A percentile compares a stretch with the other conserved stretches of the same genome.
Conservation (phyloP, 2,888 invertebrate species). For the Idaea aversata region DNA sequence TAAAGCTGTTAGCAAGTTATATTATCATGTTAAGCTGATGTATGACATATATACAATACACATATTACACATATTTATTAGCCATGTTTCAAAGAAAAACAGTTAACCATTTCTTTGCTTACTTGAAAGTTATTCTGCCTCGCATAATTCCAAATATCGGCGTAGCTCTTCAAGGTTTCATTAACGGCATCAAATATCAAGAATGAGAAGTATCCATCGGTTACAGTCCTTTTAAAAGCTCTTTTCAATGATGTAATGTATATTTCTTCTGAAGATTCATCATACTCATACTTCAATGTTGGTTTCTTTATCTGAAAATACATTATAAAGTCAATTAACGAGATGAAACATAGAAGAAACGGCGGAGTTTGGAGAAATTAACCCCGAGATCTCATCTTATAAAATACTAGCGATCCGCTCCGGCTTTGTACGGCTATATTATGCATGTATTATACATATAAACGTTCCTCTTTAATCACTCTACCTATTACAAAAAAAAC, state of each 20-base stretch:
- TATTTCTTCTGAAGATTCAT: slow-evolving; percentile 88
- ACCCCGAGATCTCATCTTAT: too few species aligned
- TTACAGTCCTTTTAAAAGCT: slow-evolving; percentile 94
- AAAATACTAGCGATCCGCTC: too few species aligned
- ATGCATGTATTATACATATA: too few species aligned
- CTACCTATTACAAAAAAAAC: too few species aligned
- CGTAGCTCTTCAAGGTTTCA: slow-evolving; percentile 88
- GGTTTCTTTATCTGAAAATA: slow-evolving; percentile 74
- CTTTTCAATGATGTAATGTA: slow-evolving; percentile 91
- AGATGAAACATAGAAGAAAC: not conserved
- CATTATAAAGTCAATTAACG: not conserved
- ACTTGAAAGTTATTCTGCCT: slow-evolving; percentile 93
- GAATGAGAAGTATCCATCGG: slow-evolving; percentile 94
- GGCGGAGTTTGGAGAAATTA: not conserved
- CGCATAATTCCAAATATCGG: slow-evolving; percentile 93
- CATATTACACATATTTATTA: too few species aligned
- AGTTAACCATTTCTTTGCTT: slow-evolving; percentile 22
- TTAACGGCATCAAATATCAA: slow-evolving; percentile 96
- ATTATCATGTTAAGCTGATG: too few species aligned
- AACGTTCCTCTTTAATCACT: too few species aligned
- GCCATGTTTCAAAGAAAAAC: too few species aligned
- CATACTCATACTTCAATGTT: slow-evolving; percentile 94
- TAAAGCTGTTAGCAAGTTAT: too few species aligned
- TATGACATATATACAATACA: too few species aligned
- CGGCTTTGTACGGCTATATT: too few species aligned